These are phyloP conservation scores for Julus scanicus DNA, from an alignment of 2,888 invertebrate genomes.

Conservation along the genomic window DNA sequence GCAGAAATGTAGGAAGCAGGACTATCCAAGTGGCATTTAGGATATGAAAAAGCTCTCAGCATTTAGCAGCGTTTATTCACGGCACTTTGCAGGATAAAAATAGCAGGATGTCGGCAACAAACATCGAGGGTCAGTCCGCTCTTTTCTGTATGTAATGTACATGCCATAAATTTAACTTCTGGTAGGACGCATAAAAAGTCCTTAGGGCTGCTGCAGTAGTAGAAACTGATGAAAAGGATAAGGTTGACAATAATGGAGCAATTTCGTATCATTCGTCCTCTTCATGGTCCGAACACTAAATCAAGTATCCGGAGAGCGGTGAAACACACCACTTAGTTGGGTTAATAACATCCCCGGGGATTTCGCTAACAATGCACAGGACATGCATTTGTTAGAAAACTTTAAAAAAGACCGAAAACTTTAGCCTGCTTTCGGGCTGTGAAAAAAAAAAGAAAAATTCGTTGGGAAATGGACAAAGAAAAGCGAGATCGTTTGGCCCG, in stretches of 20 bases:
- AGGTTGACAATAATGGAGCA: conserved; percentile 50
- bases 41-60: conserved; percentile 44
- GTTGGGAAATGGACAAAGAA: neutral
- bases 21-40: neutral
- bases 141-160: neutral
- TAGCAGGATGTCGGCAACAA: neutral
- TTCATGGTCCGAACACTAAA: conserved; percentile 32
- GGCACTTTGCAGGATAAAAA: conserved; percentile 16
- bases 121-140: conserved; percentile 10
- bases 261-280: conserved; percentile 50
- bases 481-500: neutral
- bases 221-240: conserved; percentile 50
- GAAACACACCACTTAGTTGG: conserved; percentile 50
- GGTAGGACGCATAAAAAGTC: conserved; percentile 41
- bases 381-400: conserved; percentile 51
- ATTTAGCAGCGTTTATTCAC: conserved; percentile 39
- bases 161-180: conserved; percentile 45
- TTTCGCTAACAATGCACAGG: conserved; percentile 43
- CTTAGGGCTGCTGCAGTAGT: neutral
- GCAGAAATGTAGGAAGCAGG: neutral
- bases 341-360: conserved; percentile 46
- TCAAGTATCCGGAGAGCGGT: conserved; percentile 49
- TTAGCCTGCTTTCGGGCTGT: neutral
- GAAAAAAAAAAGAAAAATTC: neutral
- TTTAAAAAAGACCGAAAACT: conserved; percentile 20